A percentile compares a stretch with the other conserved stretches of the same genome.
Evolutionary conservation across 2,888 invertebrate species (phyloP).

Genomic region (Chrysotoxum bicinctum): DNA sequence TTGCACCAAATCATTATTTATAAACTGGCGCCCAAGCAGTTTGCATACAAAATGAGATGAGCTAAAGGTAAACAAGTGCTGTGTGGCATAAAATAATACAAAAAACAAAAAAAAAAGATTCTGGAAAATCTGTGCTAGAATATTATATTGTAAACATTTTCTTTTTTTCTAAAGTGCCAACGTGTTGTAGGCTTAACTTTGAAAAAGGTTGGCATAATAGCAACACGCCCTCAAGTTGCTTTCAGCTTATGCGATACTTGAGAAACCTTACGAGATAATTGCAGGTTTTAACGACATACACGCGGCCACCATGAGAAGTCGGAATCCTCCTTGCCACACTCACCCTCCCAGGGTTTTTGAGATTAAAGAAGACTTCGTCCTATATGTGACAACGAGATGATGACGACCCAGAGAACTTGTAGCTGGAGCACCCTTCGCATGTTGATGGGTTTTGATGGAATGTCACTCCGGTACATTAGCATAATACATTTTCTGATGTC

Average conservation of each 20-base stretch:
- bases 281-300: constrained; percentile 29
- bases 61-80: constrained; percentile 6
- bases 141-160: constrained; percentile 6
- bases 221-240: constrained; percentile 29
- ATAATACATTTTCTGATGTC: constrained; percentile 48
- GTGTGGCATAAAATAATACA: not conserved
- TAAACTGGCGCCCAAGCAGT: constrained; percentile 13
- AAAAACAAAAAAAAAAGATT: not conserved
- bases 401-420: not conserved
- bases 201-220: constrained; percentile 16
- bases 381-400: not conserved
- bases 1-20: constrained; percentile 18
- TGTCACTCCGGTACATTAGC: constrained; percentile 56
- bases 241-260: constrained; percentile 35
- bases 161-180: constrained; percentile 14
- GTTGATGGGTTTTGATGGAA: constrained; percentile 56
- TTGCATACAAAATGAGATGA: constrained; percentile 29
- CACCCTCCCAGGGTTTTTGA: not conserved
- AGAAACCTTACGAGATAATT: constrained; percentile 54
- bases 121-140: not conserved
- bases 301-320: constrained; percentile 5
- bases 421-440: constrained; percentile 36
- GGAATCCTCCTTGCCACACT: not conserved
- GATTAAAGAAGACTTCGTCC: not conserved
- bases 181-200: constrained; percentile 32